Evolutionary conservation across 2,113 vertebrate species (phyloP).

Genomic region (Perca fluviatilis): DNA sequence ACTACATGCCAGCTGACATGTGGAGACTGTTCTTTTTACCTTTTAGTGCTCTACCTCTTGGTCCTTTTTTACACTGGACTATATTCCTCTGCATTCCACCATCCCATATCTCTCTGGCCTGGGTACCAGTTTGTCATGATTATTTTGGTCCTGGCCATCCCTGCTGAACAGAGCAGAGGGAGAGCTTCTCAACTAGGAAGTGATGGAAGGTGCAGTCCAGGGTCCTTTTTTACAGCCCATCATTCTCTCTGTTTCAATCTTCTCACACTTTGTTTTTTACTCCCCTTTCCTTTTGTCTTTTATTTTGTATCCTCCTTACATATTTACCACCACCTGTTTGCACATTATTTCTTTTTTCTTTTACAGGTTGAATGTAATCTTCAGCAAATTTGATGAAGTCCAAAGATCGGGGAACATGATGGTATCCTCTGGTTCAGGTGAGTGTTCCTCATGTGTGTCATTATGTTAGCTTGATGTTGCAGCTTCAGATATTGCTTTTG

Average conservation of each 20-base stretch:
- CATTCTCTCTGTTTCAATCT: not conserved
- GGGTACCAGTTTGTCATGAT: constrained; percentile 33
- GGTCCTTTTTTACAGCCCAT: not conserved
- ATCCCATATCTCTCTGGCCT: not conserved
- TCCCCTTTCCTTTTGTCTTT: not conserved
- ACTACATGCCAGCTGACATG: not conserved
- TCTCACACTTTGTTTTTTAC: not conserved
- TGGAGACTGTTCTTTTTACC: not conserved
- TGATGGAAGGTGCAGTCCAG: constrained; percentile 14
- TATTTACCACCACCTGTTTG: not conserved
- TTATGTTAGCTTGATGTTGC: not conserved
- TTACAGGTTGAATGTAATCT: constrained; percentile 97
- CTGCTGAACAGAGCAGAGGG: constrained; percentile 16
- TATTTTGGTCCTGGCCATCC: constrained; percentile 48
- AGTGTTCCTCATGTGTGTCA: constrained; percentile 65
- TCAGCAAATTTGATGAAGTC: constrained; percentile 97
- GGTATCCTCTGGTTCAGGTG: constrained; percentile 89
- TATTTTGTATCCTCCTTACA: not conserved
- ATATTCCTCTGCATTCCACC: constrained; percentile 12
- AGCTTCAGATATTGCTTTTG: no score
- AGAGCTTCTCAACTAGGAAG: constrained; percentile 24
- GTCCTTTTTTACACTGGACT: constrained; percentile 9
- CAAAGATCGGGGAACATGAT: constrained; percentile 99
- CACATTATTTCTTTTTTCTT: not conserved
- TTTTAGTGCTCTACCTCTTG: not conserved